Base-by-base conservation (phyloP, 2,888 invertebrate genomes). In the Apotomis betuletana region DNA sequence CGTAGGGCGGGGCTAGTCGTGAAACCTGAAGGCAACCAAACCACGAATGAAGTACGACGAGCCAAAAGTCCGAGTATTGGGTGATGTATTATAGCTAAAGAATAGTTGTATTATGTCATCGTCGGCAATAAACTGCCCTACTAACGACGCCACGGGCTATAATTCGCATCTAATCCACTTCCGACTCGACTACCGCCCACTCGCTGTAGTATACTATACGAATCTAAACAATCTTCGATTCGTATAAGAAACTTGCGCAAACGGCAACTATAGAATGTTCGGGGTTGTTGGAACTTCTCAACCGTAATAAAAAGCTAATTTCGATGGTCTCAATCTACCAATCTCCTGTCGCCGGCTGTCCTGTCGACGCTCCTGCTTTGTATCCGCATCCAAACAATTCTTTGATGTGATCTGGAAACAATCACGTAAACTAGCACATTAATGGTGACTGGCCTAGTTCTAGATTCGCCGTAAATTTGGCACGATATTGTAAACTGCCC, bases 401-500 rank as follows among this genome's bases (percentile, higher is more conserved):
- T 91, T 90, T 91, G 91, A 91, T 90, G 88, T 91, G 87, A 89
- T 92, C 91, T 91, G 91, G 90, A 87, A 89, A 88, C 84, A 83
- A 90, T 92, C 91, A 89, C 85, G 85, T 85, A 86, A 85, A 79
- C 88, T 86, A 87, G 83, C 86, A 81, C 86, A 87, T 89, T 87
- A 87, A 88, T 87, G 88, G 86, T 87, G 90, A 90, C 90, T 89
- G 91, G 80, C 89, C 91, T 87, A 91, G 90, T 87, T 92, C 90
- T 89, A 87, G 87, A 88, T 90, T 86, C 84, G 80, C 85, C 79
- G 85, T 85, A 85, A 88, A 87, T 87, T 92, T 92, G 92, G 92
- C 92, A 92, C 91, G 89, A 84, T 88, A 90, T 87, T 90, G 90
- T 93, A 93, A 92, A 93, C 92, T 93, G 91, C 87, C 91, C 92